Base-by-base conservation (phyloP, 2,113 vertebrate genomes). In the Chloropsis cyanopogon region DNA sequence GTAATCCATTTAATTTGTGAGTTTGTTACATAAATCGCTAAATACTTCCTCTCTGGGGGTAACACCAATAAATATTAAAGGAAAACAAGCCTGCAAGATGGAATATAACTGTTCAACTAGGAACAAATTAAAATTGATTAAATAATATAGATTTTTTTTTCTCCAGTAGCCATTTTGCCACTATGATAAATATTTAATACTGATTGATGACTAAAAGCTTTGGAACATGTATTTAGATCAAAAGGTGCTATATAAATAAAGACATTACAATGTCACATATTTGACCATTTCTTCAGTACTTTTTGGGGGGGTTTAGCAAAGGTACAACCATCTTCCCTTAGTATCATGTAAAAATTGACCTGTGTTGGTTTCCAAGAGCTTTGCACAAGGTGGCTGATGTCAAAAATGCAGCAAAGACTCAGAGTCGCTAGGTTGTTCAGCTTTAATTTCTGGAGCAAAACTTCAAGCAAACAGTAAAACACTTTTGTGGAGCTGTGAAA, bases 381-480 rank as follows among this genome's bases (percentile, higher is more conserved):
- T 85, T 60, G 71, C 78, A 71, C 52, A 80, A 73, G 65, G 65
- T 50, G 29, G 82, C 75, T 90, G 60, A 69, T 80, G 92, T 96
- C 83, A 96, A 92, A 96, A 97, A 95, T 28, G 16, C 80, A 54
- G 91, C 86, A 89, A n/a, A 59, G 88, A 76, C 82, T 90, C 94
- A 37, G 94, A 90, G 93, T 93, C 23, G 6, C 42, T 65, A 86
- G 95, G 91, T 92, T 93, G 96, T 91, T 97, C 95, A 91, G 97
- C 98, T 98, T 98, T 98, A 97, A 98, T 98, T 99, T 99, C 98
- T 98, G 97, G 98, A 98, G 98, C 98, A 98, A 98, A 98, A 99
- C 98, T 98, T 99, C 98, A 98, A 98, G 98, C 98, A 99, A 99
- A 99, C 98, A 99, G 98, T 98, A 98, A 98, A 98, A 97, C 98